Conservation (phyloP, 2,888 invertebrate genomes). For the Neelides folsomi region DNA sequence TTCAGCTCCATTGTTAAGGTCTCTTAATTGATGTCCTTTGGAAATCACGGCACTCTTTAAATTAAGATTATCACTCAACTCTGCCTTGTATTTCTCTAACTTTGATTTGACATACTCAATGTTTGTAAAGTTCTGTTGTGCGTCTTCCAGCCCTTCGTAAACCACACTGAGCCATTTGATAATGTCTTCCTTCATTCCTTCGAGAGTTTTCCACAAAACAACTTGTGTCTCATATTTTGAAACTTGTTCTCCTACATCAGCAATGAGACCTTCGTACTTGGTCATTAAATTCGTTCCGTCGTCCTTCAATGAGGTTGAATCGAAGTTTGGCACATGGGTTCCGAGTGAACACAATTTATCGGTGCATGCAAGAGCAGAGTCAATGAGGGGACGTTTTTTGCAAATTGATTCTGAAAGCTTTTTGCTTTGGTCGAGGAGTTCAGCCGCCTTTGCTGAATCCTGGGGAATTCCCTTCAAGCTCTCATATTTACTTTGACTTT, state of each 20-base stretch:
- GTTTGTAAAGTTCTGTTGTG: constrained; percentile 63
- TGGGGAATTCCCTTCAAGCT: neutral
- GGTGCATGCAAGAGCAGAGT: constrained; percentile 63
- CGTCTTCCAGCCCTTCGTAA: constrained; percentile 59
- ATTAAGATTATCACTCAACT: constrained; percentile 62
- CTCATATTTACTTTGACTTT: constrained; percentile 32
- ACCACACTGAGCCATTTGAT: constrained; percentile 72
- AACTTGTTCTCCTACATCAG: constrained; percentile 55
- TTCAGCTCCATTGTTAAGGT: constrained; percentile 56
- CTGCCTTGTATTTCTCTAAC: constrained; percentile 70
- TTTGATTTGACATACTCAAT: constrained; percentile 64
- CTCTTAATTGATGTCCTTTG: constrained; percentile 65
- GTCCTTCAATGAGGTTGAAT: constrained; percentile 39
- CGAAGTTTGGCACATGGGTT: constrained; percentile 53
- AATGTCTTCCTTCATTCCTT: constrained; percentile 69
- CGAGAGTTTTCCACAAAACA: constrained; percentile 85
- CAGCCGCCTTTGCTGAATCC: constrained; percentile 1
- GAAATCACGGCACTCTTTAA: constrained; percentile 61
- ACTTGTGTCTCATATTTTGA: constrained; percentile 75
- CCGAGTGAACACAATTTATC: constrained; percentile 57
- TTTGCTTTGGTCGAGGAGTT: constrained; percentile 44
- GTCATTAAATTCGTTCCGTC: constrained; percentile 34
- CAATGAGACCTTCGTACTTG: constrained; percentile 36
- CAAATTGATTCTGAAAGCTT: constrained; percentile 60
- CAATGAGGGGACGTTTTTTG: constrained; percentile 58